Conservation (phyloP, 2,113 vertebrate species). For the Gyps fulvus region DNA sequence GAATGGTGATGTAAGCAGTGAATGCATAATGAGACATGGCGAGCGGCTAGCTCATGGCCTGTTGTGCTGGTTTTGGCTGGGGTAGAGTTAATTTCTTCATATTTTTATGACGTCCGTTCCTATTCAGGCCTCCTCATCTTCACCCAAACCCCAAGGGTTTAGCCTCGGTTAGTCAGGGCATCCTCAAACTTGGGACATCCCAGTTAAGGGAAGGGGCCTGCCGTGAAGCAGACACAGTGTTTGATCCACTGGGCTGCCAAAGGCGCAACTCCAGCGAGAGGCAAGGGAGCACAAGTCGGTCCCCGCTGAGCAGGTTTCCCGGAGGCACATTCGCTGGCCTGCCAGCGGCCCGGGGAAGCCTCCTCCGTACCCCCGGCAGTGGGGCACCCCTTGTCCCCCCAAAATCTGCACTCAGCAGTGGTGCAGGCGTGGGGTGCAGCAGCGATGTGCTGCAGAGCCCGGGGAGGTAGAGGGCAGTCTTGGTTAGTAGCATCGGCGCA, state of each 20-base stretch:
- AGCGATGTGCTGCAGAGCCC: not conserved
- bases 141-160: not conserved
- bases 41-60: not conserved
- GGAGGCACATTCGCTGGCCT: not conserved
- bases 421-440: not conserved
- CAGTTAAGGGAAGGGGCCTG: not conserved
- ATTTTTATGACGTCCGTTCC: not conserved
- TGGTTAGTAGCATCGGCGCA: not conserved
- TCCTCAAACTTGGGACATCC: not conserved
- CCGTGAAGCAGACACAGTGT: accelerated
- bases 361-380: too few relatives aligned
- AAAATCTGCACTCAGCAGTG: accelerated
- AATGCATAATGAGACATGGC: not conserved
- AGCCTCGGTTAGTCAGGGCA: not conserved
- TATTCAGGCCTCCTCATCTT: not conserved
- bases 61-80: too few relatives aligned
- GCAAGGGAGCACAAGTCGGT: accelerated
- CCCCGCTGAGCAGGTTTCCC: not conserved
- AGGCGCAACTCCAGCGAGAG: not conserved
- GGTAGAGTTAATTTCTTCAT: too few relatives aligned
- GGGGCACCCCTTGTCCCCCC: not conserved
- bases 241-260: not conserved
- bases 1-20: not conserved
- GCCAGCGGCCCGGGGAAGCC: not conserved
- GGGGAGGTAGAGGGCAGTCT: constrained; percentile 41